A percentile compares a stretch with the other conserved stretches of the same genome.
Conservation (phyloP, 2,888 invertebrate species). For the Ypsolopha scabrella region DNA sequence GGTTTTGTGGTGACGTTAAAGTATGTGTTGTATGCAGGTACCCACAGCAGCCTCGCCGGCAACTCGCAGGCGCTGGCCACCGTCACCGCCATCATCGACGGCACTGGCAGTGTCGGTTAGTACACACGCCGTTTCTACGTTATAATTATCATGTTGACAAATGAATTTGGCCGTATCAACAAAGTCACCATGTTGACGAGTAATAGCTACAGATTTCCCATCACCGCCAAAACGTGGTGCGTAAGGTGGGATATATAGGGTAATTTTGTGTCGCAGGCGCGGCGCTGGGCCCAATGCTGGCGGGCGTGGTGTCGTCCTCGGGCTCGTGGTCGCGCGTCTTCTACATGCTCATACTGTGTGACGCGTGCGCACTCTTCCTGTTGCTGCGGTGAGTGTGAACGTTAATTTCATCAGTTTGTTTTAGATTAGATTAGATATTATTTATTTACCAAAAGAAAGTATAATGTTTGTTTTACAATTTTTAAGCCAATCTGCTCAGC, state of each 20-base stretch:
- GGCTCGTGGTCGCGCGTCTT: conserved; percentile 88
- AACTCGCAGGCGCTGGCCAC: conserved; percentile 93
- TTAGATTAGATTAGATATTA: neutral
- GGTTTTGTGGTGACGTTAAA: too few species aligned
- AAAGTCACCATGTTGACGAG: too few species aligned
- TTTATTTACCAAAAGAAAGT: too few species aligned
- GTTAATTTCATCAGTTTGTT: conserved; percentile 2
- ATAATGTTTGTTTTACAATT: neutral
- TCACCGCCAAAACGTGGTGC: neutral
- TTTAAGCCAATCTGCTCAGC: too few species aligned
- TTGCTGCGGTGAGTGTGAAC: conserved; percentile 59
- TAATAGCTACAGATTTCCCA: neutral
- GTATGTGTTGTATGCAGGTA: conserved; percentile 68
- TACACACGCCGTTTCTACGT: neutral
- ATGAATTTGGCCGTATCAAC: neutral
- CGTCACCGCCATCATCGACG: conserved; percentile 98
- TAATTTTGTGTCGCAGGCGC: conserved; percentile 73
- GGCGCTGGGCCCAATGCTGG: conserved; percentile 91
- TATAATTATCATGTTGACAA: neutral
- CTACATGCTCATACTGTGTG: conserved; percentile 88
- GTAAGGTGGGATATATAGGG: neutral
- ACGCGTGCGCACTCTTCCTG: conserved; percentile 81
- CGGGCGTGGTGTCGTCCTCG: conserved; percentile 79
- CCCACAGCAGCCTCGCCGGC: conserved; percentile 85
- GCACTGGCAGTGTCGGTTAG: conserved; percentile 89